Evolutionary conservation across 1,140 invertebrate genomes (phyloP).

Genomic region (Brachionus angularis): DNA sequence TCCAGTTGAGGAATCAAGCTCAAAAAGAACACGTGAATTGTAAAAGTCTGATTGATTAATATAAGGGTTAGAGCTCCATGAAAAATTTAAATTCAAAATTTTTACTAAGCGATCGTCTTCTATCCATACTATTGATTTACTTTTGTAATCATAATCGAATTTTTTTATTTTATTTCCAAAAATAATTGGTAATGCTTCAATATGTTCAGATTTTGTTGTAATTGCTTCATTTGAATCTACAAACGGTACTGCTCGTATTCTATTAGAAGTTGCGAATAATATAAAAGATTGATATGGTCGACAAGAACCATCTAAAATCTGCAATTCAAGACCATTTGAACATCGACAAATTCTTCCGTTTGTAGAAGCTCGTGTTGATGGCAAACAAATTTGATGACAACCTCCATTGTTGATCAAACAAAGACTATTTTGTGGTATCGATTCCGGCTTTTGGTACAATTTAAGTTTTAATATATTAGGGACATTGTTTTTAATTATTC

Average conservation of each 20-base stretch:
- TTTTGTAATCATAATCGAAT: constrained; percentile 21
- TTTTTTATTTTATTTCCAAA: background rate
- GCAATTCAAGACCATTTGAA: constrained; percentile 75
- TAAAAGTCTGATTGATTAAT: constrained; percentile 9
- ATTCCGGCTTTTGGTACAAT: constrained; percentile 8
- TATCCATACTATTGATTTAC: constrained; percentile 28
- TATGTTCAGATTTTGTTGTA: background rate
- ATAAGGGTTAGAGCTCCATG: background rate
- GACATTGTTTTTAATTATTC: constrained; percentile 2
- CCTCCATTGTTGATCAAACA: constrained; percentile 54
- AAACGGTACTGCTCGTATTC: constrained; percentile 7
- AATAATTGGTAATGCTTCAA: constrained; percentile 1
- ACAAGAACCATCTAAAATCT: constrained; percentile 67
- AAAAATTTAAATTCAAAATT: background rate
- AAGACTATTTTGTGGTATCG: background rate
- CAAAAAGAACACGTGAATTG: background rate
- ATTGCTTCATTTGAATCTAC: background rate
- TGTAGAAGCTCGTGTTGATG: constrained; percentile 66
- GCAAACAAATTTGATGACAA: constrained; percentile 88
- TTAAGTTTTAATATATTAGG: background rate
- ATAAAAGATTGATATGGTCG: constrained; percentile 56
- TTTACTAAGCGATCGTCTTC: constrained; percentile 1
- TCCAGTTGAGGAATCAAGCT: background rate
- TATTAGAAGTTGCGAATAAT: background rate
- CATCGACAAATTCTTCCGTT: constrained; percentile 68